Conservation (phyloP, 2,888 invertebrate genomes). For the Drymonia ruficornis region DNA sequence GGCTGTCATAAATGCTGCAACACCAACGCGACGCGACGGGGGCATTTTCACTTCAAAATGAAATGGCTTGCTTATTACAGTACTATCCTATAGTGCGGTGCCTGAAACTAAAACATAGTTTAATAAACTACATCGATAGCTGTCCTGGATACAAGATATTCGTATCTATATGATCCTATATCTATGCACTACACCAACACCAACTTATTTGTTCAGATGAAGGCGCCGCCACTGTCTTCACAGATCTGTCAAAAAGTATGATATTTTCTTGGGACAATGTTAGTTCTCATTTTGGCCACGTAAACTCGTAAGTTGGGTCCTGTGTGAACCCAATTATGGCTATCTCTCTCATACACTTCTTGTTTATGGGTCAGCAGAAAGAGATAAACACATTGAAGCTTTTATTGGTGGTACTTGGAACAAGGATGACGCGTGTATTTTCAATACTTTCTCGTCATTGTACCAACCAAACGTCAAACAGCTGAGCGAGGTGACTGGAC, state of each 20-base stretch:
- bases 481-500: conserved; percentile 83
- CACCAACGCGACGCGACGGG: too few species aligned
- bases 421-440: conserved; percentile 82
- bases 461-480: conserved; percentile 77
- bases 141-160: too few species aligned
- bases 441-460: conserved; percentile 81
- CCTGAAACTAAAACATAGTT: too few species aligned
- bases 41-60: too few species aligned
- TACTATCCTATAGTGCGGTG: too few species aligned
- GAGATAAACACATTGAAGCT: conserved; percentile 20
- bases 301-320: not conserved
- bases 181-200: not conserved
- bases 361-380: conserved; percentile 6
- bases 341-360: not conserved
- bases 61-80: too few species aligned
- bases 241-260: not conserved
- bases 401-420: conserved; percentile 31
- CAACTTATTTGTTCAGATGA: not conserved
- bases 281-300: not conserved
- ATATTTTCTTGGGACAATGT: not conserved
- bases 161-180: too few species aligned
- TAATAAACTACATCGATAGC: too few species aligned
- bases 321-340: not conserved
- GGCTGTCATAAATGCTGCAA: too few species aligned
- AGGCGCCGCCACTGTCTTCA: not conserved